These are phyloP conservation scores for Malthinus seriepunctatus DNA, from an alignment of 2,888 invertebrate species.

Conservation along the genomic window DNA sequence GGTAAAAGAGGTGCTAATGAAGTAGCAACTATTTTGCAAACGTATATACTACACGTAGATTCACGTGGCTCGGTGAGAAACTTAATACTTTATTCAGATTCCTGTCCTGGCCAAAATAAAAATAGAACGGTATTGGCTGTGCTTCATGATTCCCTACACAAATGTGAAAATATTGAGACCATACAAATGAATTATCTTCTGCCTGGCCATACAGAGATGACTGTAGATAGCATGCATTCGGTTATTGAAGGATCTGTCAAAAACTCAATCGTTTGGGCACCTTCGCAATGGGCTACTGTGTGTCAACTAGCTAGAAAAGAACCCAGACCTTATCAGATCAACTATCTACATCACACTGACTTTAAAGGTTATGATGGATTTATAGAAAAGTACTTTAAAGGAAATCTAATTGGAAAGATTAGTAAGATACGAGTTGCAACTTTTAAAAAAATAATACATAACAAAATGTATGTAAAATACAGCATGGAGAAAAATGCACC, in stretches of 20 bases:
- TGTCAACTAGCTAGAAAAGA: constrained; percentile 31
- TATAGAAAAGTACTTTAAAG: no score
- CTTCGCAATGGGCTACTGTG: constrained; percentile 37
- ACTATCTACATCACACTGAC: no score
- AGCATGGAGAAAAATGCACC: no score
- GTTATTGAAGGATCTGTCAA: constrained; percentile 34
- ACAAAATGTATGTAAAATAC: no score
- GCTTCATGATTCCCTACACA: no score
- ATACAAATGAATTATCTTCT: no score
- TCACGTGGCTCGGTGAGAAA: constrained; percentile 1
- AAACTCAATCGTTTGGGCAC: constrained; percentile 35
- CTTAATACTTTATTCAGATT: constrained; percentile 29
- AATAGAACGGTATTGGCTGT: no score
- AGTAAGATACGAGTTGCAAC: no score
- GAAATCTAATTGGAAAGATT: no score
- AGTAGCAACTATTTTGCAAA: constrained; percentile 20
- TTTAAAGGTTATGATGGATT: no score
- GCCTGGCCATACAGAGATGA: constrained; percentile 44
- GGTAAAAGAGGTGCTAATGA: constrained; percentile 25
- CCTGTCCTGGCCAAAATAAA: constrained; percentile 22
- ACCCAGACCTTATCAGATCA: constrained; percentile 32
- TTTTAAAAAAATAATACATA: no score
- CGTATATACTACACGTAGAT: constrained; percentile 36
- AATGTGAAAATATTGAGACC: no score
- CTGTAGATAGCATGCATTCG: constrained; percentile 37